phyloP scores from a whole-genome alignment of 2,797 vertebrate species.

The Melanotaenia maccullochi region DNA sequence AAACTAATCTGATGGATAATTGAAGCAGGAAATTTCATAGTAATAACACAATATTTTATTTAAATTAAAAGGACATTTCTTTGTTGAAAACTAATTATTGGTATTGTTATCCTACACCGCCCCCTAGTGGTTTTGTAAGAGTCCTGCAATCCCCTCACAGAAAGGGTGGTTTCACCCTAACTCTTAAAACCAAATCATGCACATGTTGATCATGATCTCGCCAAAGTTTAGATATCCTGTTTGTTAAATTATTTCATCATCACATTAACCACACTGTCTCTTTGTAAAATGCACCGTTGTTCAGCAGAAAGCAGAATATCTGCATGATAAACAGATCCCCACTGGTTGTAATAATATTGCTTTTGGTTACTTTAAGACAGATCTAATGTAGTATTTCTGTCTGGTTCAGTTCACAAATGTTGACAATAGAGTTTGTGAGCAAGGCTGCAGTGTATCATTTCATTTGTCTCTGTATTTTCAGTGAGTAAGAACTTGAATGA shows the following conservation, averaged over 20 bases:
- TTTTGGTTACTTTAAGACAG: not conserved
- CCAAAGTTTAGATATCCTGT: not conserved
- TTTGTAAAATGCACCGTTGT: not conserved
- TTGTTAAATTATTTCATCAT: not conserved
- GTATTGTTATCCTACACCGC: constrained; percentile 40
- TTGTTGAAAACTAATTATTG: not conserved
- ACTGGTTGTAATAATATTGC: not conserved
- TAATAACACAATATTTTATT: not conserved
- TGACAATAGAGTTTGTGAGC: not conserved
- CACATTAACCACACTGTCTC: not conserved
- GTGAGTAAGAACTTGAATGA: constrained; percentile 95
- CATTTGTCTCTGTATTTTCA: constrained; percentile 47
- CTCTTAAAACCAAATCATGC: not conserved
- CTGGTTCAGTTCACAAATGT: not conserved
- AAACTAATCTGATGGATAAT: not conserved
- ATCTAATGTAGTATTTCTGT: not conserved
- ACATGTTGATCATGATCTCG: not conserved
- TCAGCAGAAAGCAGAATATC: not conserved
- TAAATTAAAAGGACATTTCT: not conserved
- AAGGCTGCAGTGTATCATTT: not conserved
- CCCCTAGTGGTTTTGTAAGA: constrained; percentile 54
- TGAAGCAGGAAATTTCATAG: not conserved
- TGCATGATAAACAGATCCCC: not conserved
- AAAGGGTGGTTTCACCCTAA: not conserved
- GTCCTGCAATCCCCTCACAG: not conserved